Conservation (phyloP, 2,797 vertebrate species). For the Leucoraja ocellata region DNA sequence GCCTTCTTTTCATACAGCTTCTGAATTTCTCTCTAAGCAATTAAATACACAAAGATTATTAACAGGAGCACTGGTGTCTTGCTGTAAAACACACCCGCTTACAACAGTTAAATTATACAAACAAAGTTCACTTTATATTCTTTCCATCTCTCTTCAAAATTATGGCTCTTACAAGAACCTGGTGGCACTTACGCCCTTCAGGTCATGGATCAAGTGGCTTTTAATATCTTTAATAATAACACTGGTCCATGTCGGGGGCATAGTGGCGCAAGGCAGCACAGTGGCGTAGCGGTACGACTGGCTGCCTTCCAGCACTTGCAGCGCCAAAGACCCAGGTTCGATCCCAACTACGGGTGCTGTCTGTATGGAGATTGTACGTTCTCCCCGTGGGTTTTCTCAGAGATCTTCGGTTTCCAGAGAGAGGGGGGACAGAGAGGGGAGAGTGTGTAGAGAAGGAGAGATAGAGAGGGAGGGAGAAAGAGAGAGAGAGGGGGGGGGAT, state of each 20-base stretch:
- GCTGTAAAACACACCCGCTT: neutral
- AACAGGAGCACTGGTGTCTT: neutral
- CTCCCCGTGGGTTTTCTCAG: no score
- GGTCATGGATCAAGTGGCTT: neutral
- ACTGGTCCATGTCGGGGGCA: neutral
- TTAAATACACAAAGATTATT: constrained; percentile 38
- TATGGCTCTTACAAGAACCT: neutral
- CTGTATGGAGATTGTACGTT: no score
- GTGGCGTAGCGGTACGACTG: no score
- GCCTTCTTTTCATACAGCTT: constrained; percentile 91
- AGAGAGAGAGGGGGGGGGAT: no score
- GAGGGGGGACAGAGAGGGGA: no score
- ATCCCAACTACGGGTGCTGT: no score
- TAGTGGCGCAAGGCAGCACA: no score
- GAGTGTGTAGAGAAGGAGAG: no score
- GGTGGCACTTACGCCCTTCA: neutral
- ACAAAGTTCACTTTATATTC: neutral
- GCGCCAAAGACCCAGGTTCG: no score
- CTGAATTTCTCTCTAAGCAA: constrained; percentile 83
- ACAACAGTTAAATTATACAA: neutral
- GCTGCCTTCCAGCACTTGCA: no score
- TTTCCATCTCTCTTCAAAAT: neutral
- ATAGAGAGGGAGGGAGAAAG: no score
- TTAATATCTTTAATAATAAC: neutral
- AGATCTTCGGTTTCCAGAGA: no score